Percentiles rank a stretch among this genome's conserved stretches.
These are phyloP conservation scores for Archilochus colubris DNA, from an alignment of 2,113 vertebrate genomes.

Conservation along the genomic window DNA sequence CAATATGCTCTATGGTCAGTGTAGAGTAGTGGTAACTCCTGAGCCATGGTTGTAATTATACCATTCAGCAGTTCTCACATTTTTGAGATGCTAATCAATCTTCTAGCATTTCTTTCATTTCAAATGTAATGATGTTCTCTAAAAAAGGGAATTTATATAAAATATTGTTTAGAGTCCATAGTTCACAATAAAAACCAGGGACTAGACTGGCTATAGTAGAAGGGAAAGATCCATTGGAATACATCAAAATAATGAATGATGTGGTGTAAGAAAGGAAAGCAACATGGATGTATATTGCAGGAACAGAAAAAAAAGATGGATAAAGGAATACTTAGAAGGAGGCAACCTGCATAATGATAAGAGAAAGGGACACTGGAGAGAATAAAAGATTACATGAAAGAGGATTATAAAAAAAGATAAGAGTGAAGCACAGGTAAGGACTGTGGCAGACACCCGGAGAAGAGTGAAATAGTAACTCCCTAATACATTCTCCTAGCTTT, in stretches of 20 bases:
- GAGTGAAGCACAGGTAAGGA: not conserved
- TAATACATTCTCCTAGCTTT: not conserved
- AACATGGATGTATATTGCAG: not conserved
- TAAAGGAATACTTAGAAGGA: not conserved
- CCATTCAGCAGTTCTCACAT: accelerated
- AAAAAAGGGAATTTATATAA: accelerated
- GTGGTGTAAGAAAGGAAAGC: not conserved
- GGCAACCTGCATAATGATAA: not conserved
- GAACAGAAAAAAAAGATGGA: not conserved
- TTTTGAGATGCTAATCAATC: accelerated
- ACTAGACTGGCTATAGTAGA: not conserved
- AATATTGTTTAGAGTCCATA: not conserved
- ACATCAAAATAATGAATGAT: not conserved
- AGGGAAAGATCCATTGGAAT: not conserved
- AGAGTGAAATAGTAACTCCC: not conserved
- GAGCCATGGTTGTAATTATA: not conserved
- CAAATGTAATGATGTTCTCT: not conserved
- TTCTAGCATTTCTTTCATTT: not conserved
- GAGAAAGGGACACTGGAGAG: not conserved
- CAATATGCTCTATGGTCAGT: accelerated
- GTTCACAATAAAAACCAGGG: not conserved
- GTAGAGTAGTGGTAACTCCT: not conserved
- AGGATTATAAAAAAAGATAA: not conserved
- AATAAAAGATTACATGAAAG: not conserved
- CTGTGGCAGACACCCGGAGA: not conserved